phyloP scores from a whole-genome alignment of 2,113 vertebrate species.

The Andinoacara biseriatus region DNA sequence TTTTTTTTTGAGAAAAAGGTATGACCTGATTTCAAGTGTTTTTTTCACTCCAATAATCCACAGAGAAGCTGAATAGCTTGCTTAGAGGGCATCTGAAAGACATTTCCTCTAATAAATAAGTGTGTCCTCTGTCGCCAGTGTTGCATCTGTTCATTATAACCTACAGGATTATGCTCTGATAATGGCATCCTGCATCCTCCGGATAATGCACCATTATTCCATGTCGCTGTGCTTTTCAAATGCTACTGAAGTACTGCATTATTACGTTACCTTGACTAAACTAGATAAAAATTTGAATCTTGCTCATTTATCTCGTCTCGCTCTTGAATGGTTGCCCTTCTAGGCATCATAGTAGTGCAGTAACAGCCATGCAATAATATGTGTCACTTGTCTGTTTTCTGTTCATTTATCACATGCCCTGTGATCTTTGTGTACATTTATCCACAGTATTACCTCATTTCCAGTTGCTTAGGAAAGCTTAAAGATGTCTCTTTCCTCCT shows the following conservation, averaged over 20 bases:
- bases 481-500: neutral
- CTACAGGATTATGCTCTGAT: neutral
- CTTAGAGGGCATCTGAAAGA: constrained; percentile 1
- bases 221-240: neutral
- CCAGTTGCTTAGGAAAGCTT: neutral
- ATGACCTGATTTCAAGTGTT: neutral
- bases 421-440: constrained; percentile 45
- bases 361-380: constrained; percentile 36
- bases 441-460: constrained; percentile 8
- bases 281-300: neutral
- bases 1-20: neutral
- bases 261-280: constrained; percentile 4
- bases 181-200: neutral
- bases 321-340: constrained; percentile 10
- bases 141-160: neutral
- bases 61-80: neutral
- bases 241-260: neutral
- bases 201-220: neutral
- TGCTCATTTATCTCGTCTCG: constrained; percentile 5
- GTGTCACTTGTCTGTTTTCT: constrained; percentile 17
- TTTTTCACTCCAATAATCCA: neutral
- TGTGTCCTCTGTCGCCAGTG: neutral
- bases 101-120: neutral
- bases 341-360: neutral
- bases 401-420: constrained; percentile 26